Evolutionary conservation across 2,888 invertebrate species (phyloP), one percentile per base, ranked within the genome.

Genomic region (Periphyllus acericola): DNA sequence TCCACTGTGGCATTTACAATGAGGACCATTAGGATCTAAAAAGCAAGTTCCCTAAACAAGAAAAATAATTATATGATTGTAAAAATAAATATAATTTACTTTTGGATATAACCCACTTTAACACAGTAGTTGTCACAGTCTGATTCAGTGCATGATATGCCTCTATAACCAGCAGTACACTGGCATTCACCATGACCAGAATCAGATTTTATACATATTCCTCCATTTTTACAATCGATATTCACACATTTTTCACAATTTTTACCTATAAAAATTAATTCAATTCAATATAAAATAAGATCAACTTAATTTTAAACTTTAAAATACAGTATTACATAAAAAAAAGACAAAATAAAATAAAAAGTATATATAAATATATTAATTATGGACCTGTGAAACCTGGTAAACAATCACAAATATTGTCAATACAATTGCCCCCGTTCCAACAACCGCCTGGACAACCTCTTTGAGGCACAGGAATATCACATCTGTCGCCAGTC

Each of bases 401-500:
- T 1, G 92, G 91, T 3, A 92, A 92, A 90, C 94, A 95, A 55
- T 91, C 91, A 90, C 94, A 94, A 83, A 90, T 90, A 74, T 91
- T 91, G 21, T 90, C 90, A 25, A 90, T 91, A 90, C 94, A 94
- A 5, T 92, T 92, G 52, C 93, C 94, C 32, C 93, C 93, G 90
- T 93, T 93, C 89, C 92, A 91, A 90, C 94, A 94, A 90, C 91
- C 93, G 89, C 91, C 91, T 74, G 91, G 90, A 90, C 94, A 94
- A 25, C n/a, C 90, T n/a, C 94, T 95, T 76, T 93, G 91, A 36
- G 93, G 92, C 17, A 93, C 92, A 0, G 93, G 93, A 3, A 92
- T 93, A 91, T 95, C 94, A 91, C 95, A 95, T 19, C 93, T 92
- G 76, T 93, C 93, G 0, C 95, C 95, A 0, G 94, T 94, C 94